Evolutionary conservation across 64 coral and sea anemone species (phyloP).

Genomic region (Acropora yongei): DNA sequence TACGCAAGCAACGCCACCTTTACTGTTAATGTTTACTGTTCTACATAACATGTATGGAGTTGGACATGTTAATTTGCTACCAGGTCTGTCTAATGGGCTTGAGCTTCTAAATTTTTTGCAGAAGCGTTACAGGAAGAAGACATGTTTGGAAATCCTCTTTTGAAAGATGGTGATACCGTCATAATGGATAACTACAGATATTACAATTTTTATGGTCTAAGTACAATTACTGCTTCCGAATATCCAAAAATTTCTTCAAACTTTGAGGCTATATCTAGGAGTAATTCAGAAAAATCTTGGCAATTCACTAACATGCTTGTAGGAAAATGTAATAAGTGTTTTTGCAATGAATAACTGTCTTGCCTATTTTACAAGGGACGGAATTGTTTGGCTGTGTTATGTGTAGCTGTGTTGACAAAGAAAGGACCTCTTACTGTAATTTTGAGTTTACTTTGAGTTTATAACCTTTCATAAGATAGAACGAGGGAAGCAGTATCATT

Average conservation of each 20-base stretch:
- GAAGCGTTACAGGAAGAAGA: constrained; percentile 63
- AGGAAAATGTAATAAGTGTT: too few relatives aligned
- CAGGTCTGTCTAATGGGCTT: constrained; percentile 64
- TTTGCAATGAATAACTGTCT: too few relatives aligned
- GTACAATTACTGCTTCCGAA: constrained; percentile 15
- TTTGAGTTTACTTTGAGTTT: too few relatives aligned
- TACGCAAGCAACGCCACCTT: constrained; percentile 57
- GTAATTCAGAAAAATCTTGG: too few relatives aligned
- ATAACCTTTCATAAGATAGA: too few relatives aligned
- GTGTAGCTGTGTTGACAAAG: too few relatives aligned
- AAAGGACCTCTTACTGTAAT: too few relatives aligned
- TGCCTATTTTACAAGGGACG: too few relatives aligned
- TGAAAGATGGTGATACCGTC: constrained; percentile 46
- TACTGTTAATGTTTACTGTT: constrained; percentile 71
- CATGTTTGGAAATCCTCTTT: constrained; percentile 47
- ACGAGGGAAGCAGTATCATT: too few relatives aligned
- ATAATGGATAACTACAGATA: constrained; percentile 54
- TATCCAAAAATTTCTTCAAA: constrained; percentile 57
- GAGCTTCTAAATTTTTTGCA: constrained; percentile 72
- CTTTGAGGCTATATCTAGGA: constrained; percentile 38
- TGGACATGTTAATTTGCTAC: constrained; percentile 59
- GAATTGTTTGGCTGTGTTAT: too few relatives aligned
- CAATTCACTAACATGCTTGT: too few relatives aligned
- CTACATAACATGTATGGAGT: constrained; percentile 60
- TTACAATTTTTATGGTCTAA: constrained; percentile 70